Percentiles rank a stretch among this genome's conserved stretches.
These are phyloP conservation scores for Callorhinus ursinus DNA, from an alignment of 2,113 vertebrate genomes.

Conservation along the genomic window DNA sequence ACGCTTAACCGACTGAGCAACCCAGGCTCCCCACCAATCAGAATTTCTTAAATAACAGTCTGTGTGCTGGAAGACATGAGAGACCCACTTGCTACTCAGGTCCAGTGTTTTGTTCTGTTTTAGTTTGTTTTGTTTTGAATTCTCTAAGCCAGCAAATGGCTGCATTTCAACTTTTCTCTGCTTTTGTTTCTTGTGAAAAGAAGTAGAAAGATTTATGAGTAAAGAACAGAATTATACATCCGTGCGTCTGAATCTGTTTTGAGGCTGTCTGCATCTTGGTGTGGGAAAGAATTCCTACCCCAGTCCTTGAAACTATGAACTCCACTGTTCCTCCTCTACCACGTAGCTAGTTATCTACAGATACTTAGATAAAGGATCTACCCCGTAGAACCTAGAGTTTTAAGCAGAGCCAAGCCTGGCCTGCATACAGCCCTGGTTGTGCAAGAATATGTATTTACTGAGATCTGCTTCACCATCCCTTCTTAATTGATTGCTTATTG, in stretches of 20 bases:
- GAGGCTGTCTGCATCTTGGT: not conserved
- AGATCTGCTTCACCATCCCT: not conserved
- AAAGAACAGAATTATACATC: not conserved
- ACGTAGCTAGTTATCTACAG: not conserved
- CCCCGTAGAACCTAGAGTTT: not conserved
- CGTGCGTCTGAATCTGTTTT: not conserved
- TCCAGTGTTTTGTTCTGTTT: slow-evolving; percentile 3
- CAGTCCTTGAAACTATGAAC: not conserved
- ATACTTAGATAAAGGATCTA: not conserved
- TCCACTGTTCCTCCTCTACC: not conserved
- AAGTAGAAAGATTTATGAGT: not conserved
- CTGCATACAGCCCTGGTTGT: not conserved
- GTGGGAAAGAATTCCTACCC: not conserved
- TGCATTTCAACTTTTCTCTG: slow-evolving; percentile 38
- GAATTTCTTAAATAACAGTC: slow-evolving; percentile 43
- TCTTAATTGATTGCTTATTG: not conserved
- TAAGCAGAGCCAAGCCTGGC: not conserved
- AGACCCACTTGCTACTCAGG: not conserved
- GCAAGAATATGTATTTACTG: not conserved
- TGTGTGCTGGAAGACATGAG: not conserved
- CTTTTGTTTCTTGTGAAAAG: slow-evolving; percentile 44
- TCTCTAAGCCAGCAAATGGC: not conserved
- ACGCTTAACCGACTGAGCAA: not conserved
- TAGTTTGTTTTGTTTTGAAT: slow-evolving; percentile 10
- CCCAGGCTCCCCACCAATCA: not conserved